Percentiles rank a stretch among this genome's conserved stretches.
Conservation (phyloP, 2,113 vertebrate species). For the Phrynosoma platyrhinos region DNA sequence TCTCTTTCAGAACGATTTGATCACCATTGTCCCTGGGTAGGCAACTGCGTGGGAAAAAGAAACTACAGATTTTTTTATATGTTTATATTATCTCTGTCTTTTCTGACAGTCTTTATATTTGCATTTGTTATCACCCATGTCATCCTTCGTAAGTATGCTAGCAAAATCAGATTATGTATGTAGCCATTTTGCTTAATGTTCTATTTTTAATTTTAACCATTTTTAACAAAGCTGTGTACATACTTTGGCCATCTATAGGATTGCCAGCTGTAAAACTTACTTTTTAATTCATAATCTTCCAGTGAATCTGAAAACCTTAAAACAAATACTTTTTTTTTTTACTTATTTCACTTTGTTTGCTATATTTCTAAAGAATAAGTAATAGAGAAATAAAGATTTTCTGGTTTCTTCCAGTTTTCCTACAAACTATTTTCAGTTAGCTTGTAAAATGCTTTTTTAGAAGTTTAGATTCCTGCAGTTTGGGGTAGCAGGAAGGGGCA, state of each 20-base stretch:
- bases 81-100: slow-evolving; percentile 99
- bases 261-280: slow-evolving; percentile 17
- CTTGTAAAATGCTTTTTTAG: background rate
- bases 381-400: background rate
- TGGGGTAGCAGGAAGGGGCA: background rate
- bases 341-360: slow-evolving; percentile 23
- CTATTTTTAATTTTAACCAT: slow-evolving; percentile 70
- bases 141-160: slow-evolving; percentile 95
- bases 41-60: slow-evolving; percentile 99
- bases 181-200: slow-evolving; percentile 75
- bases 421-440: background rate
- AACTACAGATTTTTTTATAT: slow-evolving; percentile 99
- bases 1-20: slow-evolving; percentile 95
- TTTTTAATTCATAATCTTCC: slow-evolving; percentile 7
- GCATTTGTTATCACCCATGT: slow-evolving; percentile 97
- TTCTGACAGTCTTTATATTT: slow-evolving; percentile 99
- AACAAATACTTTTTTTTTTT: background rate
- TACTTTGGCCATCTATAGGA: background rate
- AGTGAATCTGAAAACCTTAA: slow-evolving; percentile 37
- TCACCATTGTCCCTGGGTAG: slow-evolving; percentile 99
- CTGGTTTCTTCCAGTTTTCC: background rate
- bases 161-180: slow-evolving; percentile 74
- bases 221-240: slow-evolving; percentile 57
- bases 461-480: background rate
- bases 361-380: slow-evolving; percentile 28